These are phyloP conservation scores for Aplochiton taeniatus DNA, from an alignment of 2,797 vertebrate genomes.

Conservation along the genomic window DNA sequence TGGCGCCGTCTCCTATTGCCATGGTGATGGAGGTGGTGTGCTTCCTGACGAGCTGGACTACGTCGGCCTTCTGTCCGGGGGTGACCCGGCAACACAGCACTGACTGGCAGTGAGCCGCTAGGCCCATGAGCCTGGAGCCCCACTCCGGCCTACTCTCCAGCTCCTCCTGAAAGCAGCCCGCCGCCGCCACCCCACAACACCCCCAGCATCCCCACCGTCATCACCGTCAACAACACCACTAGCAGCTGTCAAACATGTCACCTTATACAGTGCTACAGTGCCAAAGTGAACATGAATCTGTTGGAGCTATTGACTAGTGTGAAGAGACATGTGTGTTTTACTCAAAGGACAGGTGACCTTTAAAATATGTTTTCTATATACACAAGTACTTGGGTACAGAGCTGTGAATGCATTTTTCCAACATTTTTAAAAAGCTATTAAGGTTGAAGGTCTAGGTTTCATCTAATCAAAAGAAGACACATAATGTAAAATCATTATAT, in stretches of 20 bases:
- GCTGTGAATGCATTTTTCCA: too few relatives aligned
- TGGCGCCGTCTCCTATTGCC: conserved; percentile 92
- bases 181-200: not conserved
- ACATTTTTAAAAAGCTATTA: too few relatives aligned
- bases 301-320: too few relatives aligned
- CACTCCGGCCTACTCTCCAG: conserved; percentile 67
- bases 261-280: too few relatives aligned
- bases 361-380: too few relatives aligned
- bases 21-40: conserved; percentile 81
- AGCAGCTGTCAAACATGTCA: not conserved
- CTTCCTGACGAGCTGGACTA: conserved; percentile 85
- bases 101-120: conserved; percentile 83
- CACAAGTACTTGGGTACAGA: too few relatives aligned
- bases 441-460: too few relatives aligned
- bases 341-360: too few relatives aligned
- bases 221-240: not conserved
- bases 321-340: too few relatives aligned
- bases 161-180: conserved; percentile 59
- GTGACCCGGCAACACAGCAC: conserved; percentile 95
- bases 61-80: conserved; percentile 88
- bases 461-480: too few relatives aligned
- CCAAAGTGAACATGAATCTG: too few relatives aligned
- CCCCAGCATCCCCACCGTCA: conserved; percentile 13
- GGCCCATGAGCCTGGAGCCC: conserved; percentile 77
- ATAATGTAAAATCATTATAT: too few relatives aligned